Evolutionary conservation across 2,113 vertebrate genomes (phyloP).

Genomic region (Erpornis zantholeuca): DNA sequence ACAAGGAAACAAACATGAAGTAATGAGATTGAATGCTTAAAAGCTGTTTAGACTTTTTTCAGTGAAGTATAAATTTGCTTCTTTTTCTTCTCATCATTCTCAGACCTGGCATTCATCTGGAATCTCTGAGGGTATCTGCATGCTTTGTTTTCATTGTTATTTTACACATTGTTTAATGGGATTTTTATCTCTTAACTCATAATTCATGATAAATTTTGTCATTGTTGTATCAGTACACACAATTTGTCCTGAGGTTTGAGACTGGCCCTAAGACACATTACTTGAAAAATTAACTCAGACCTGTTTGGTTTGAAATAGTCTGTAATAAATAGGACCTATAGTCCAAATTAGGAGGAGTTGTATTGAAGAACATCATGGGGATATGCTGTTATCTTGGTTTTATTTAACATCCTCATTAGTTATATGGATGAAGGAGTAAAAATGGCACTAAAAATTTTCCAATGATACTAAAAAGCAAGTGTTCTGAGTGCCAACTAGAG

Average conservation of each 20-base stretch:
- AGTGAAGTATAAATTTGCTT: not conserved
- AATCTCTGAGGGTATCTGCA: not conserved
- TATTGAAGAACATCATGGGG: not conserved
- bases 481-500: not conserved
- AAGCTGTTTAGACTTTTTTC: not conserved
- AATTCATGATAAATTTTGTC: not conserved
- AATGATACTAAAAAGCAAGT: not conserved
- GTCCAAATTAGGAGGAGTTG: not conserved
- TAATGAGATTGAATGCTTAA: not conserved
- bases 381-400: not conserved
- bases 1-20: not conserved
- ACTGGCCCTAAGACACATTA: not conserved
- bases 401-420: constrained; percentile 15
- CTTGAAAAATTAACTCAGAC: not conserved
- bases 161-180: not conserved
- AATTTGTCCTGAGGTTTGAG: not conserved
- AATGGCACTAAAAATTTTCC: not conserved
- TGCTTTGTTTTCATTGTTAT: not conserved
- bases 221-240: not conserved
- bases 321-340: not conserved
- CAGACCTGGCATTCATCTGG: not conserved
- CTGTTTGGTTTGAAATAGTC: not conserved
- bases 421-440: not conserved
- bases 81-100: not conserved
- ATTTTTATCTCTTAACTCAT: not conserved